A percentile compares a stretch with the other conserved stretches of the same genome.
These are phyloP conservation scores for Chionomys nivalis DNA, from an alignment of 2,113 vertebrate genomes.

Conservation along the genomic window DNA sequence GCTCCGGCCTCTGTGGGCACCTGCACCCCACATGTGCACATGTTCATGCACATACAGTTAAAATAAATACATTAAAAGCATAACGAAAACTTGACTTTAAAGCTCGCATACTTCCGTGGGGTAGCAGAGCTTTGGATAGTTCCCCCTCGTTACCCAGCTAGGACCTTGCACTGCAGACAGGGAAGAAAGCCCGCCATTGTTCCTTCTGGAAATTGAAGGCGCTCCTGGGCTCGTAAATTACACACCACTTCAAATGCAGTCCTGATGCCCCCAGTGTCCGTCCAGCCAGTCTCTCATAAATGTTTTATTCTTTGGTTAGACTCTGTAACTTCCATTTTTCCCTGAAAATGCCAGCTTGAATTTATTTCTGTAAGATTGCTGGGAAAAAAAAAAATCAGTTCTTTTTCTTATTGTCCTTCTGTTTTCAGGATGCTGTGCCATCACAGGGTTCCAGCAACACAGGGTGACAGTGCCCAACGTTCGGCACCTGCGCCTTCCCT, in stretches of 20 bases:
- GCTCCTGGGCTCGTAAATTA: neutral
- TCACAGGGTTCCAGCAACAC: neutral
- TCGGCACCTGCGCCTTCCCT: neutral
- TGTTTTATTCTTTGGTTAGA: neutral
- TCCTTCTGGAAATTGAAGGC: neutral
- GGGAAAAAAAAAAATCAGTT: neutral
- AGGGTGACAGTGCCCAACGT: neutral
- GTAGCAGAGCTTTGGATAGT: neutral
- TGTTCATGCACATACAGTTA: neutral
- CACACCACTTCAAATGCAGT: neutral
- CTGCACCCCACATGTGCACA: neutral
- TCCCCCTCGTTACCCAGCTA: neutral
- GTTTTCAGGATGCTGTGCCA: neutral
- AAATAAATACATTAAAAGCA: neutral
- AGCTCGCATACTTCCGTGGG: fast-evolving
- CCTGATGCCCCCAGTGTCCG: neutral
- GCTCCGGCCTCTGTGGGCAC: neutral
- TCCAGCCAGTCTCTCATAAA: neutral
- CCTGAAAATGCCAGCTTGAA: neutral
- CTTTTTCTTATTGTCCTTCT: neutral
- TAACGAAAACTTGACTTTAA: neutral
- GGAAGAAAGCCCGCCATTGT: slow-evolving; percentile 33
- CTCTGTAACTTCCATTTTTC: neutral
- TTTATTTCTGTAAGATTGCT: neutral
- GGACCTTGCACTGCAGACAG: neutral